Evolutionary conservation across 2,888 invertebrate species (phyloP).

Genomic region (Nomada flava): DNA sequence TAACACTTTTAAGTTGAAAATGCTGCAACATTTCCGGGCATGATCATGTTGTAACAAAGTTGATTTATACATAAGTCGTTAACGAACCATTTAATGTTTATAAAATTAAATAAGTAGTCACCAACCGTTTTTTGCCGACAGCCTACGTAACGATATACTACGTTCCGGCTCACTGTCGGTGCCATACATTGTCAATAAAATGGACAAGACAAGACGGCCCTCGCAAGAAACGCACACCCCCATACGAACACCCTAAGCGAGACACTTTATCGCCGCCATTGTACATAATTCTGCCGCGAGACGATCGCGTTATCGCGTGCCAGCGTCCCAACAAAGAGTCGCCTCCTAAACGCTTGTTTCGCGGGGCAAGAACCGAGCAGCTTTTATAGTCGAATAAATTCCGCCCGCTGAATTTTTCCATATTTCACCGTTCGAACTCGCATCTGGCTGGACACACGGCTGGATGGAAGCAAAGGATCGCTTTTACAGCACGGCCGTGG

Average conservation of each 20-base stretch:
- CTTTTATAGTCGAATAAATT: conserved; percentile 53
- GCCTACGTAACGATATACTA: too few relatives aligned
- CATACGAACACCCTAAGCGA: neutral
- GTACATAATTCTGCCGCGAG: conserved; percentile 25
- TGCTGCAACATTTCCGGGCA: too few relatives aligned
- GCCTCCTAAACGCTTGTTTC: conserved; percentile 43
- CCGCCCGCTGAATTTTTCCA: conserved; percentile 35
- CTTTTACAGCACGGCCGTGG: conserved; percentile 15
- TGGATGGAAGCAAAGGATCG: neutral
- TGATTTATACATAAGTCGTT: too few relatives aligned
- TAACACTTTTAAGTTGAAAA: too few relatives aligned
- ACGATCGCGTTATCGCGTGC: conserved; percentile 35
- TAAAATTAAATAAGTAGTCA: too few relatives aligned
- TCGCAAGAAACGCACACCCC: neutral
- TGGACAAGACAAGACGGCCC: conserved; percentile 3
- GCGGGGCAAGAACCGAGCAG: neutral
- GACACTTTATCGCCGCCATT: conserved; percentile 33
- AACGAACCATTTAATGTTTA: too few relatives aligned
- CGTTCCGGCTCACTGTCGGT: too few relatives aligned
- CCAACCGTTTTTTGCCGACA: too few relatives aligned
- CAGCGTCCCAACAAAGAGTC: neutral
- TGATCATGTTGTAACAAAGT: too few relatives aligned
- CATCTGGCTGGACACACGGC: conserved; percentile 3
- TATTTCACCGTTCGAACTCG: conserved; percentile 10
- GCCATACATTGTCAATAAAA: neutral